Percentiles rank a stretch among this genome's conserved stretches.
Conservation (phyloP, 2,797 vertebrate species). For the Oreonectes daqikongensis region DNA sequence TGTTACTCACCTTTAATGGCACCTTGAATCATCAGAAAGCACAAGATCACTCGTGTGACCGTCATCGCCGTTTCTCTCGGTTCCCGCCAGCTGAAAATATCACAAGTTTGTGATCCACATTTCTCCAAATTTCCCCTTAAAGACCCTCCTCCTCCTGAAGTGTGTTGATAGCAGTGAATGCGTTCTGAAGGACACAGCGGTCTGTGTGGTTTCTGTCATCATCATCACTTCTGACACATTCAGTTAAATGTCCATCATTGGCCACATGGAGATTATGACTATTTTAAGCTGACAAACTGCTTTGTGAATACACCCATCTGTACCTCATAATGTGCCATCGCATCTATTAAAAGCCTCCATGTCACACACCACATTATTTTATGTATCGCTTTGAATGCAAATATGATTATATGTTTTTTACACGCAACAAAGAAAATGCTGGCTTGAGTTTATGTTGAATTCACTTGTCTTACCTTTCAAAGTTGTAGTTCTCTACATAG, state of each 20-base stretch:
- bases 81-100: slow-evolving; percentile 38
- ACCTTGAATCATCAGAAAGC: slow-evolving; percentile 32
- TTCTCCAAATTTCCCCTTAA: slow-evolving; percentile 55
- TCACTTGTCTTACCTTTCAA: slow-evolving; percentile 11
- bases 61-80: slow-evolving; percentile 12
- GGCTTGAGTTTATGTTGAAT: too few relatives aligned
- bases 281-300: slow-evolving; percentile 65
- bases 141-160: slow-evolving; percentile 49
- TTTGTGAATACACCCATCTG: slow-evolving; percentile 14
- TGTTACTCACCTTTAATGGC: slow-evolving; percentile 65
- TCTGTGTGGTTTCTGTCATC: slow-evolving; percentile 61
- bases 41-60: slow-evolving; percentile 20
- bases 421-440: too few relatives aligned
- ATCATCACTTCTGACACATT: slow-evolving; percentile 61
- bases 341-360: not conserved
- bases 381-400: too few relatives aligned
- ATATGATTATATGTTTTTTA: too few relatives aligned
- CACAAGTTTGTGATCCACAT: slow-evolving; percentile 42
- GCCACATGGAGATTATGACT: slow-evolving; percentile 69
- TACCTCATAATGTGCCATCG: too few relatives aligned
- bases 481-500: not conserved
- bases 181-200: slow-evolving; percentile 57
- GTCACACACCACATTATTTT: too few relatives aligned
- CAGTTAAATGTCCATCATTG: slow-evolving; percentile 64
- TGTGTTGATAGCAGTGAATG: slow-evolving; percentile 62